phyloP scores from a whole-genome alignment of 2,888 invertebrate species.

The Galeopsomyia nigrocyanea region DNA sequence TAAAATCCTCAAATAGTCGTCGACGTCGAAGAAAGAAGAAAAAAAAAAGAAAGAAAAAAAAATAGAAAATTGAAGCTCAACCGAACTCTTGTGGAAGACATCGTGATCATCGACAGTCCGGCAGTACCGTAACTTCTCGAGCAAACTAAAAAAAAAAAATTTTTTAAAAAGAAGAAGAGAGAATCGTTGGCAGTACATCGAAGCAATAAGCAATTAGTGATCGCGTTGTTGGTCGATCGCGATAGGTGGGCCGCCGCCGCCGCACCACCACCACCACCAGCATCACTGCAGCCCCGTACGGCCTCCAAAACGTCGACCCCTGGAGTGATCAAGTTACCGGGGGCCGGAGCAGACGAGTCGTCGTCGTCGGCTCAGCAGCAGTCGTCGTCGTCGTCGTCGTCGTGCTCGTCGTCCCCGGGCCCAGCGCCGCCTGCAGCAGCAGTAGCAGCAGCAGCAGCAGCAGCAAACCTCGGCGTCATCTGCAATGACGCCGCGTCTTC shows the following conservation, averaged over 20 bases:
- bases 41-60: not conserved
- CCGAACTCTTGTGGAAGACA: not conserved
- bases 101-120: too few species aligned
- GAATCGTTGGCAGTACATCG: too few species aligned
- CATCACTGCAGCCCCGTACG: slow-evolving; percentile 46
- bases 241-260: not conserved
- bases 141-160: too few species aligned
- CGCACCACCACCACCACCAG: slow-evolving; percentile 1
- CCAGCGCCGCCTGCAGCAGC: slow-evolving; percentile 36
- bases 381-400: slow-evolving; percentile 47
- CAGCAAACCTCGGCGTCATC: not conserved
- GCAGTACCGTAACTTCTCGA: too few species aligned
- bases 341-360: slow-evolving; percentile 67
- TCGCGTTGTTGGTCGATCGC: too few species aligned
- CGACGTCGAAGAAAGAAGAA: slow-evolving; percentile 8
- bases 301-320: slow-evolving; percentile 69
- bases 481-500: too few species aligned
- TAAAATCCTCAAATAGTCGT: slow-evolving; percentile 63
- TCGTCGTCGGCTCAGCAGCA: slow-evolving; percentile 60
- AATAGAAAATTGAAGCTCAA: not conserved
- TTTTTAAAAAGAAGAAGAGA: too few species aligned
- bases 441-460: not conserved
- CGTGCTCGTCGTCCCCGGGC: slow-evolving; percentile 38
- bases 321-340: slow-evolving; percentile 68
- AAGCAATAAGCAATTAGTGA: too few species aligned